Evolutionary conservation across 2,113 vertebrate species (phyloP), one percentile per base, ranked within the genome.

Genomic region (Ailurus styani): DNA sequence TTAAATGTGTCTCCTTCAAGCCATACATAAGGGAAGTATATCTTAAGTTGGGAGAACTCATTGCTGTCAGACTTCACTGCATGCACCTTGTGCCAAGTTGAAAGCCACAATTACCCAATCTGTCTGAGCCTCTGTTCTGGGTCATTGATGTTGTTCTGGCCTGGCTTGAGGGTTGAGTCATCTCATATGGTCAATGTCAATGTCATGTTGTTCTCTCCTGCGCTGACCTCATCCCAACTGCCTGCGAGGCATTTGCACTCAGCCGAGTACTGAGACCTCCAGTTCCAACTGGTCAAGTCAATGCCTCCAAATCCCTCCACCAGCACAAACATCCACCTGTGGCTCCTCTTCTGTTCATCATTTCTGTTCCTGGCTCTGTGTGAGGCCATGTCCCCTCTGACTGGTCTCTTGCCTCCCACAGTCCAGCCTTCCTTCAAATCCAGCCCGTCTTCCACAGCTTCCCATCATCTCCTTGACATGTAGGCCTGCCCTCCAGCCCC

Each of bases 1-100:
- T 60, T 97, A 97, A 97, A 96, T 70, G 82, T n/a, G 64, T 87
- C 75, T 87, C 64, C 72, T 95, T 91, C 82, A 91, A 96, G 88
- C 82, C 42, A 15, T 91, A 60, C 18, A 21, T 78, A n/a, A 6
- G 50, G 57, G 42, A 96, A 42, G 42, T 62, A 31, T 66, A 91
- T 73, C 3, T 55, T 82, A 82, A 66, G 15, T 73, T 75, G 34
- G 47, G 45, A 81, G 64, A 93, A 70, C 9, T 90, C 62, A 54
- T 62, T 47, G 11, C 42, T 50, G 47, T 27, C 18, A 89, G 64
- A 66, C 54, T 87, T 64, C 8, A n/a, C 0, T 1, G 66, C 14
- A 12, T 21, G 8, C n/a, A 55, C n/a, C 40, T 66, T 50, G 3
- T 25, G 34, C n/a, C 73, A 50, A 72, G 23, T 42, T 89, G 27